Evolutionary conservation across 2,113 vertebrate genomes (phyloP), one percentile per base, ranked within the genome.

Genomic region (Aplodontia rufa): DNA sequence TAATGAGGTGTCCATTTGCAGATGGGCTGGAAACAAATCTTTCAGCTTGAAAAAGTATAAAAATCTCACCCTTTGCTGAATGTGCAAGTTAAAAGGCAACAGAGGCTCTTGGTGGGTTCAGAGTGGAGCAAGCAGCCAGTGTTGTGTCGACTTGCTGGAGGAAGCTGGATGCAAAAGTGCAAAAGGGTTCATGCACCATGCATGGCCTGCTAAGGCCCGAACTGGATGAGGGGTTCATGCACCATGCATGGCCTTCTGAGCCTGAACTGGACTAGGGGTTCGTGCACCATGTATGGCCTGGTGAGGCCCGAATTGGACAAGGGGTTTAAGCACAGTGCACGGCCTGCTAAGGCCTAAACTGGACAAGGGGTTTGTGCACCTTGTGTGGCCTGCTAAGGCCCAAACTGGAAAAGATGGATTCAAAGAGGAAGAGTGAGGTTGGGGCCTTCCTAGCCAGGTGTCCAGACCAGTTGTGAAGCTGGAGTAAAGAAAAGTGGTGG

Each of bases 341-440:
- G 47, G 37, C 35, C 5, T 13, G 35, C 51, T 7, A 40, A 47
- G 13, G n/a, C n/a, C n/a, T n/a, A n/a, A n/a, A n/a, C n/a, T n/a
- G n/a, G n/a, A n/a, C n/a, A n/a, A n/a, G n/a, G n/a, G n/a, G n/a
- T n/a, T n/a, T n/a, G n/a, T n/a, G n/a, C n/a, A n/a, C n/a, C n/a
- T n/a, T n/a, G n/a, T n/a, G n/a, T n/a, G n/a, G n/a, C n/a, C n/a
- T n/a, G n/a, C n/a, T n/a, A n/a, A n/a, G 6, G 3, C 53, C 53
- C 9, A 0, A 24, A 53, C 1, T 45, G 45, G 6, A 20, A 53
- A 51, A 32, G 32, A 11, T 17, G 20, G 1, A 5, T 47, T 16
- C 0, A 40, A 24, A 42, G 32, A 53, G 78, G 42, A 51, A 58
- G 28, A 58, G 30, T 30, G 7, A 64, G 30, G 35, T 11, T 1